phyloP scores from a whole-genome alignment of 2,888 invertebrate genomes.

The Torymus auratus region DNA sequence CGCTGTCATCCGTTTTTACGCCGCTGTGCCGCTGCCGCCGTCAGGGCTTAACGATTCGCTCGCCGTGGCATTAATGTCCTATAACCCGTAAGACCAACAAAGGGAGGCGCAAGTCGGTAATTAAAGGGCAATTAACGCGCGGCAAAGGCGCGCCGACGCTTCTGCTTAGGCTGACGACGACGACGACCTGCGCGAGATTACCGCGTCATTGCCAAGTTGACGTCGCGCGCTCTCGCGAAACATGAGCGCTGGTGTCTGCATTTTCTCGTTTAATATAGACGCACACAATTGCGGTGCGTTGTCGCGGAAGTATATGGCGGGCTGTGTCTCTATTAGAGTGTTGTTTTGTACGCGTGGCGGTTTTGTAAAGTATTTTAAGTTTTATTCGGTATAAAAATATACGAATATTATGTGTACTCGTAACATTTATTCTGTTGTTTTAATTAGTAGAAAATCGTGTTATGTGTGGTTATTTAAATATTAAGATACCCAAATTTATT shows the following conservation, averaged over 20 bases:
- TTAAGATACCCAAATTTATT: too few species aligned
- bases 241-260: slow-evolving; percentile 18
- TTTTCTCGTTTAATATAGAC: slow-evolving; percentile 17
- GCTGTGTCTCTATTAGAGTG: too few species aligned
- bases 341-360: too few species aligned
- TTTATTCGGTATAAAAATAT: too few species aligned
- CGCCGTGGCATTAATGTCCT: slow-evolving; percentile 33
- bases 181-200: slow-evolving; percentile 45
- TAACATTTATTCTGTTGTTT: too few species aligned
- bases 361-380: too few species aligned
- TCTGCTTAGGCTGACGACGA: slow-evolving; percentile 8
- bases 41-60: slow-evolving; percentile 26
- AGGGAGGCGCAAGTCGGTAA: slow-evolving; percentile 39
- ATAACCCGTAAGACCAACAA: slow-evolving; percentile 49
- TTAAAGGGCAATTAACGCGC: slow-evolving; percentile 53
- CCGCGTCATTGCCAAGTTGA: slow-evolving; percentile 44
- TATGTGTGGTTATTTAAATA: too few species aligned
- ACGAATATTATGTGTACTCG: too few species aligned
- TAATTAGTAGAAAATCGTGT: too few species aligned
- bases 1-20: slow-evolving; percentile 20
- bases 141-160: slow-evolving; percentile 8
- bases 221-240: background rate
- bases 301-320: too few species aligned
- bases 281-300: background rate
- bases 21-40: background rate